Conservation (phyloP, 1,140 invertebrate species). For the Aphaenogaster floridana region DNA sequence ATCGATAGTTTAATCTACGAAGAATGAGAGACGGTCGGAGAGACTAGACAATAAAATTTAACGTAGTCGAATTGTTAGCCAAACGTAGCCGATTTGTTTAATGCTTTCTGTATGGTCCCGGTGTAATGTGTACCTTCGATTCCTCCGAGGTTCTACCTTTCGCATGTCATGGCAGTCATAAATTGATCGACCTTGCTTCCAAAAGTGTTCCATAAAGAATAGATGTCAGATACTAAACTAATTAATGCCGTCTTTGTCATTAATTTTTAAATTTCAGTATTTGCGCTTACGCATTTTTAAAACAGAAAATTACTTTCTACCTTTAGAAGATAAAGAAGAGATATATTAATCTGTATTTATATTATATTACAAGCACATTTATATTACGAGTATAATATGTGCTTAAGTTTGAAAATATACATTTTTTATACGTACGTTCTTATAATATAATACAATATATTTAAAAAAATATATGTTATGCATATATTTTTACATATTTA, state of each 20-base stretch:
- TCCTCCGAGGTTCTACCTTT: conserved; percentile 56
- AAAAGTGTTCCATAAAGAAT: neutral
- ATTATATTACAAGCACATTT: neutral
- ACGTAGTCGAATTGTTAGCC: conserved; percentile 45
- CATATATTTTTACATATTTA: neutral
- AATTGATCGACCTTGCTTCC: conserved; percentile 32
- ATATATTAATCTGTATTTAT: conserved; percentile 15
- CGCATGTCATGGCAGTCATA: neutral
- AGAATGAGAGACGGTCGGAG: conserved; percentile 18
- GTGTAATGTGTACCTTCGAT: conserved; percentile 24
- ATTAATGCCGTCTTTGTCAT: conserved; percentile 9
- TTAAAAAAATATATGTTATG: neutral
- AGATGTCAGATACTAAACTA: neutral
- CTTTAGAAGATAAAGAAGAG: neutral
- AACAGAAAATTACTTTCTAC: neutral
- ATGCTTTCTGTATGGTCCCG: conserved; percentile 25
- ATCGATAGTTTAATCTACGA: conserved; percentile 35
- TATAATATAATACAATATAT: neutral
- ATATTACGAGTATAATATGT: neutral
- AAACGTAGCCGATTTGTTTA: conserved; percentile 39
- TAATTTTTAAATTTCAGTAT: neutral
- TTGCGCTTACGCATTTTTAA: neutral
- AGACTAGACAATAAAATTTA: conserved; percentile 60
- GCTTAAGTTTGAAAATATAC: neutral
- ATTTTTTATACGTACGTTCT: conserved; percentile 1